A percentile compares a stretch with the other conserved stretches of the same genome.
Evolutionary conservation across 2,797 vertebrate species (phyloP).

Genomic region (Pipistrellus nathusii): DNA sequence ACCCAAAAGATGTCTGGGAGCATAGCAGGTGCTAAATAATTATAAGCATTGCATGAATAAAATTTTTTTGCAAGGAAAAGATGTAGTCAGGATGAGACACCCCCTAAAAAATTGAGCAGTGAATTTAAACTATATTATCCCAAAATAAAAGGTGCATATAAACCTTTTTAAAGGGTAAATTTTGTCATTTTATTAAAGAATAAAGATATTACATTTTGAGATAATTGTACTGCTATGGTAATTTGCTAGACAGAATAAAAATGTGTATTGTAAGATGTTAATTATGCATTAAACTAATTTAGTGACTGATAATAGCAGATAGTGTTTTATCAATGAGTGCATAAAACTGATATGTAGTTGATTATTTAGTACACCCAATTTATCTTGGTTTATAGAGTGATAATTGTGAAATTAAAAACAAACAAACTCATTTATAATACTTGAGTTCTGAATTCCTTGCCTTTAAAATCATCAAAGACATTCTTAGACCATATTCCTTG

Average conservation of each 20-base stretch:
- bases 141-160: not conserved
- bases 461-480: constrained; percentile 7
- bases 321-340: not conserved
- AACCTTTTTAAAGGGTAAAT: constrained; percentile 23
- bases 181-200: constrained; percentile 49
- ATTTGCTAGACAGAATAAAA: constrained; percentile 48
- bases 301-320: not conserved
- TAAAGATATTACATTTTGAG: constrained; percentile 19
- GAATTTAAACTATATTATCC: constrained; percentile 14
- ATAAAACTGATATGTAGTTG: constrained; percentile 30
- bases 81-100: not conserved
- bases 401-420: constrained; percentile 3
- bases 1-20: not conserved
- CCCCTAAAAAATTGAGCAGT: not conserved
- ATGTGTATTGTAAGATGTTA: not conserved
- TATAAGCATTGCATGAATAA: constrained; percentile 7
- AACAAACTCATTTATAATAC: constrained; percentile 34
- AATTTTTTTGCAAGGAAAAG: constrained; percentile 12
- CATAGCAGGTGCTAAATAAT: constrained; percentile 26
- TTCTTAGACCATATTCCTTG: not conserved
- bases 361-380: not conserved
- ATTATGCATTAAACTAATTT: constrained; percentile 21
- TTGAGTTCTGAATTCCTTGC: not conserved
- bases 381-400: not conserved
- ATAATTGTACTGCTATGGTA: not conserved